Percentiles rank a stretch among this genome's conserved stretches.
Conservation (phyloP, 2,113 vertebrate species). For the Barbus barbus region DNA sequence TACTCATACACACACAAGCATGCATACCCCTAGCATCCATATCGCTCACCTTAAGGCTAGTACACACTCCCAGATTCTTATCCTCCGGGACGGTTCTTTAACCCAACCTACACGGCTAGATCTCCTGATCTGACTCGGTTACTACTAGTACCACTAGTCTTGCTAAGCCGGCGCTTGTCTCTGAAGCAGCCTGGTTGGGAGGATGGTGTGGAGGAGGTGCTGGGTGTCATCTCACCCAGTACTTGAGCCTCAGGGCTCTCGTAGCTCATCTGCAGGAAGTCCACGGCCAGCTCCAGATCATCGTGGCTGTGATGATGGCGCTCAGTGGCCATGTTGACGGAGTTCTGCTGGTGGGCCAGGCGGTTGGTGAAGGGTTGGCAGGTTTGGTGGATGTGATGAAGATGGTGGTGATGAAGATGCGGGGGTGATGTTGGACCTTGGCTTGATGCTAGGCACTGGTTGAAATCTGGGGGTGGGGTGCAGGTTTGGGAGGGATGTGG, state of each 20-base stretch:
- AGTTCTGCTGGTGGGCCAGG: slow-evolving; percentile 90
- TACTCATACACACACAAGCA: neutral
- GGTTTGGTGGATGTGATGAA: slow-evolving; percentile 65
- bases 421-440: slow-evolving; percentile 31
- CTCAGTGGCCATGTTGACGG: slow-evolving; percentile 85
- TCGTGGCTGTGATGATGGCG: slow-evolving; percentile 79
- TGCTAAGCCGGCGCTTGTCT: slow-evolving; percentile 88
- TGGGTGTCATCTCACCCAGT: slow-evolving; percentile 63
- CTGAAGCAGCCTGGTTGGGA: slow-evolving; percentile 71
- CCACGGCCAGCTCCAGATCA: slow-evolving; percentile 69
- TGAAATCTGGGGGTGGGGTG: slow-evolving; percentile 90
- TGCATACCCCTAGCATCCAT: neutral
- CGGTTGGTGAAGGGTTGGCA: slow-evolving; percentile 86
- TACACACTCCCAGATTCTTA: neutral
- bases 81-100: neutral
- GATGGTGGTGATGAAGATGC: slow-evolving; percentile 56
- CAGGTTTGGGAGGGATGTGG: slow-evolving; percentile 67
- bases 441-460: slow-evolving; percentile 77
- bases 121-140: slow-evolving; percentile 88
- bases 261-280: slow-evolving; percentile 82
- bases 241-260: slow-evolving; percentile 3
- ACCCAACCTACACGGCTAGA: slow-evolving; percentile 78
- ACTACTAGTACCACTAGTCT: slow-evolving; percentile 84
- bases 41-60: slow-evolving; percentile 1
- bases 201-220: slow-evolving; percentile 55